These are phyloP conservation scores for Stenodera caucasica DNA, from an alignment of 2,888 invertebrate genomes.

Conservation along the genomic window DNA sequence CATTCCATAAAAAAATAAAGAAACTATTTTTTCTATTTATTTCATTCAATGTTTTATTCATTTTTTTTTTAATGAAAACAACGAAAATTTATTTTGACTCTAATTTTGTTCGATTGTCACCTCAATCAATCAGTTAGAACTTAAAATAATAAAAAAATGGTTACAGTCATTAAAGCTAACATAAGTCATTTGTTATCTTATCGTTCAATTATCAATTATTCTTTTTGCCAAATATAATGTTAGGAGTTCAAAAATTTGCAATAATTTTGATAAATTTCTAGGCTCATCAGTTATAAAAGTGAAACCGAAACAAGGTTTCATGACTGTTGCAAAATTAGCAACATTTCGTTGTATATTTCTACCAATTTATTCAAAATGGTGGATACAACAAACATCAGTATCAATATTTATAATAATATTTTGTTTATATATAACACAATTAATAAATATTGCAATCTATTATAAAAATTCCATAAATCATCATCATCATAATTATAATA, in stretches of 20 bases:
- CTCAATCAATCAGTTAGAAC: too few species aligned
- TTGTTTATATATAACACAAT: slow-evolving; percentile 76
- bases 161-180: too few species aligned
- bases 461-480: slow-evolving; percentile 52
- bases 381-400: slow-evolving; percentile 84
- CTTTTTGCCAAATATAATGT: too few species aligned
- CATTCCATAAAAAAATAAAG: too few species aligned
- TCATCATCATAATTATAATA: slow-evolving; percentile 39
- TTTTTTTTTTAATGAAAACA: too few species aligned
- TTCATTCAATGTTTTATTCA: too few species aligned
- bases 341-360: slow-evolving; percentile 79
- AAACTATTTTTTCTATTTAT: too few species aligned
- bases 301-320: slow-evolving; percentile 89
- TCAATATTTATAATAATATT: slow-evolving; percentile 74
- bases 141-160: too few species aligned
- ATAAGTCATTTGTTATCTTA: too few species aligned
- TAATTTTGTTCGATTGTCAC: too few species aligned
- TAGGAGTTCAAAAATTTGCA: too few species aligned
- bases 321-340: slow-evolving; percentile 82
- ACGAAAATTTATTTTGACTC: too few species aligned
- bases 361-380: slow-evolving; percentile 86
- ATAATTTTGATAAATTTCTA: slow-evolving; percentile 47
- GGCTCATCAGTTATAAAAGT: slow-evolving; percentile 96
- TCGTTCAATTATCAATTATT: neutral
- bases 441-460: slow-evolving; percentile 61